Evolutionary conservation across 2,113 vertebrate genomes (phyloP), one percentile per base, ranked within the genome.

Genomic region (Pomatostomus ruficeps): DNA sequence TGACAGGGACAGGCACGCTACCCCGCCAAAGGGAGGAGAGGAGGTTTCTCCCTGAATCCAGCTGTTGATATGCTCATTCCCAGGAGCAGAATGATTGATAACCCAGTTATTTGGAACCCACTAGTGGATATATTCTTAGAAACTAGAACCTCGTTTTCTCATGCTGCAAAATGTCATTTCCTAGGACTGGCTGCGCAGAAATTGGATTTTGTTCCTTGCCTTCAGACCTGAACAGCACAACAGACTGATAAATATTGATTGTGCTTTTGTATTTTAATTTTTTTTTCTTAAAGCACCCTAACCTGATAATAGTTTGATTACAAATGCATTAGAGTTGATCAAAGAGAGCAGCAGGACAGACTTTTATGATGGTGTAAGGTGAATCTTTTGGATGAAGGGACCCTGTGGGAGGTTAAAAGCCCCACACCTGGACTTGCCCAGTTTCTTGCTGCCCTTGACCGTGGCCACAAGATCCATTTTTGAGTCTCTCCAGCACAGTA

Each of bases 51-150:
- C 58, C 84, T 33, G 61, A 61, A 84, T 72, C 87, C 87, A 91
- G 89, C 84, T 89, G 93, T 88, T 91, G 36, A 45, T 85, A 26
- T 0, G 1, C 35, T 89, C 61, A 15, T 85, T 92, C 73, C 89
- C 87, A 81, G 77, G 45, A 94, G 70, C 66, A 85, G 59, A 26
- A 58, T 95, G 91, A 94, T 78, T 91, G 94, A 93, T 97, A 92
- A 84, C 89, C 78, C 70, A 51, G 91, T 85, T 92, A 86, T 89
- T 70, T 89, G 87, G 87, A 95, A 81, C 49, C 62, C 54, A 49
- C 87, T 43, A 26, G 66, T 85, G 49, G n/a, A 46, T 89, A 14
- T 89, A 89, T 94, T 94, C 94, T 91, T 93, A 85, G 91, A 91
- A 93, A 94, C 58, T 12, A 82, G 91, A 95, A 91, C 87, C 89